These are phyloP conservation scores for Labia minor DNA, from an alignment of 2,888 invertebrate genomes.

Conservation along the genomic window DNA sequence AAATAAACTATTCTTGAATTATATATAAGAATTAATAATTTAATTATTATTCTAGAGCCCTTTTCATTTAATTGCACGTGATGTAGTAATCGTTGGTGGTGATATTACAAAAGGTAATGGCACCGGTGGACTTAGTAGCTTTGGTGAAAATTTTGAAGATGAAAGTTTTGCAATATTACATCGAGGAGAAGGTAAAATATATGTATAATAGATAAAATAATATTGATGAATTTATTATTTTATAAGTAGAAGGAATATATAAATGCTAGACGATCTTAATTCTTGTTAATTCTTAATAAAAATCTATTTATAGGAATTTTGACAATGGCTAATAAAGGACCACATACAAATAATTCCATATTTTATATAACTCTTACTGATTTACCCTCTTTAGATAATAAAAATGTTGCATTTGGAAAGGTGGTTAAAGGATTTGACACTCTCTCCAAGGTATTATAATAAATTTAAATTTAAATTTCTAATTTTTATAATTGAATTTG, in stretches of 20 bases:
- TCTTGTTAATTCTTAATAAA: too few relatives aligned
- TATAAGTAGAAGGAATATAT: too few relatives aligned
- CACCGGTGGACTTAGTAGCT: constrained; percentile 42
- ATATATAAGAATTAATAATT: background rate
- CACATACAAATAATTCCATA: constrained; percentile 42
- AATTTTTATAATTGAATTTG: background rate
- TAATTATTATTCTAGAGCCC: constrained; percentile 17
- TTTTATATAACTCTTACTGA: constrained; percentile 48
- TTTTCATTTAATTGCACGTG: constrained; percentile 46
- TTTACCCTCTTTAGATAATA: constrained; percentile 42
- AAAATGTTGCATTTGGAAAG: constrained; percentile 46
- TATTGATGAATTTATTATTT: background rate
- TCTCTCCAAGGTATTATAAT: constrained; percentile 28
- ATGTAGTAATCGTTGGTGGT: constrained; percentile 47
- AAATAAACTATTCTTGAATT: too few relatives aligned
- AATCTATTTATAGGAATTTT: constrained; percentile 37
- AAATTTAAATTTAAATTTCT: too few relatives aligned
- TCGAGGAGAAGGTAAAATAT: constrained; percentile 38
- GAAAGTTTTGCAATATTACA: constrained; percentile 42
- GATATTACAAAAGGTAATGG: constrained; percentile 48
- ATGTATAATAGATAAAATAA: background rate
- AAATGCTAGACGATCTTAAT: too few relatives aligned
- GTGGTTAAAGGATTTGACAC: constrained; percentile 36
- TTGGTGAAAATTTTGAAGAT: constrained; percentile 36
- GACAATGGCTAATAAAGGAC: constrained; percentile 41